These are phyloP conservation scores for Anoplopoma fimbria DNA, from an alignment of 2,113 vertebrate species.

Conservation along the genomic window DNA sequence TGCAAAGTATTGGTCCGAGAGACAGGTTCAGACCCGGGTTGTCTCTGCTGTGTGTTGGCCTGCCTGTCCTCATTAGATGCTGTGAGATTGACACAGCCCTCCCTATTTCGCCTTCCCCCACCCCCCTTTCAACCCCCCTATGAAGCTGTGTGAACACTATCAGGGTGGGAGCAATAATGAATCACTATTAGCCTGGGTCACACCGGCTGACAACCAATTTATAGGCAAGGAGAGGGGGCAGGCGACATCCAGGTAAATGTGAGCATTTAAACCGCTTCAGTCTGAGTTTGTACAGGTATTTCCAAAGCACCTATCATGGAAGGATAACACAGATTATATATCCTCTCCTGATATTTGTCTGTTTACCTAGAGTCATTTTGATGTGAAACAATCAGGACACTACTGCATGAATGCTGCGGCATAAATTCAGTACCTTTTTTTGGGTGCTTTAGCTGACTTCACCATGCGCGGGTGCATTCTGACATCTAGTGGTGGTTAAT, in stretches of 20 bases:
- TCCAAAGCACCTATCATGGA: constrained; percentile 1
- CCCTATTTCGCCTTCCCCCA: not conserved
- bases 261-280: constrained; percentile 21
- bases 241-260: constrained; percentile 55
- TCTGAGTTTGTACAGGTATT: not conserved
- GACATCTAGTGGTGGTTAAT: constrained; percentile 69
- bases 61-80: constrained; percentile 72
- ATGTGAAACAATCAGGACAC: constrained; percentile 16
- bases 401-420: constrained; percentile 19
- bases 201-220: constrained; percentile 72
- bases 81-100: constrained; percentile 55
- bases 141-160: constrained; percentile 38
- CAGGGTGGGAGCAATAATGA: constrained; percentile 69
- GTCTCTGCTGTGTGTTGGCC: constrained; percentile 59
- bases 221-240: constrained; percentile 22
- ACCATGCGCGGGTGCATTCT: constrained; percentile 40
- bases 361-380: constrained; percentile 9
- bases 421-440: not conserved
- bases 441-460: rapidly evolving
- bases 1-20: constrained; percentile 37
- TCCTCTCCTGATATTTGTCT: constrained; percentile 15
- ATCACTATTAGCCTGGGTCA: constrained; percentile 73
- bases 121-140: constrained; percentile 16
- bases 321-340: constrained; percentile 16
- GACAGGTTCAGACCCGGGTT: constrained; percentile 32